Conservation (phyloP, 2,113 vertebrate genomes). For the Cololabis saira region DNA sequence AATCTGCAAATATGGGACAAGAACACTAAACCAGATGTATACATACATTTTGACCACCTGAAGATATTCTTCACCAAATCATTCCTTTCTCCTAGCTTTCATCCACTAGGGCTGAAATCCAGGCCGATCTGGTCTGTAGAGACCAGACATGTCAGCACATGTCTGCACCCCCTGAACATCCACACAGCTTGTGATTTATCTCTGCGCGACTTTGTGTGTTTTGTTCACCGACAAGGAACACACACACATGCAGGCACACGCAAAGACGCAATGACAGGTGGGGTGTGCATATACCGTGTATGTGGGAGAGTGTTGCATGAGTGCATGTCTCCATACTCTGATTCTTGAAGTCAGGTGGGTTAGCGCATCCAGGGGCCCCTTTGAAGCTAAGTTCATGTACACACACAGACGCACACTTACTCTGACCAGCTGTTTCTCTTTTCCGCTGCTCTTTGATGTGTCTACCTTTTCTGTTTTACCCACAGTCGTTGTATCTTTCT, state of each 20-base stretch:
- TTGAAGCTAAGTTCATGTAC: constrained; percentile 70
- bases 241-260: constrained; percentile 30
- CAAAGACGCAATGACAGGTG: constrained; percentile 55
- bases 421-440: constrained; percentile 73
- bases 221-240: constrained; percentile 54
- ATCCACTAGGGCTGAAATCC: constrained; percentile 32
- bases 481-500: constrained; percentile 18
- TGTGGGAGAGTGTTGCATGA: constrained; percentile 18
- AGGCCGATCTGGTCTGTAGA: constrained; percentile 27
- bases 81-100: background rate
- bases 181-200: constrained; percentile 59
- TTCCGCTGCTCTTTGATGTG: constrained; percentile 67
- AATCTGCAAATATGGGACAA: too few relatives aligned
- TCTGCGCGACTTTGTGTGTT: constrained; percentile 47
- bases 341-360: constrained; percentile 67
- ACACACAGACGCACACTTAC: constrained; percentile 47
- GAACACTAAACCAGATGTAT: too few relatives aligned
- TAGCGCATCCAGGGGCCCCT: constrained; percentile 58
- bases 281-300: constrained; percentile 35
- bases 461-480: constrained; percentile 50
- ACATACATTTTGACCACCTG: too few relatives aligned
- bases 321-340: constrained; percentile 21
- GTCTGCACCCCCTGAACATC: constrained; percentile 28
- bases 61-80: background rate
- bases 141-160: constrained; percentile 56